Percentiles rank a stretch among this genome's conserved stretches.
These are phyloP conservation scores for Triplophysa siluroides DNA, from an alignment of 2,113 vertebrate genomes.

Conservation along the genomic window DNA sequence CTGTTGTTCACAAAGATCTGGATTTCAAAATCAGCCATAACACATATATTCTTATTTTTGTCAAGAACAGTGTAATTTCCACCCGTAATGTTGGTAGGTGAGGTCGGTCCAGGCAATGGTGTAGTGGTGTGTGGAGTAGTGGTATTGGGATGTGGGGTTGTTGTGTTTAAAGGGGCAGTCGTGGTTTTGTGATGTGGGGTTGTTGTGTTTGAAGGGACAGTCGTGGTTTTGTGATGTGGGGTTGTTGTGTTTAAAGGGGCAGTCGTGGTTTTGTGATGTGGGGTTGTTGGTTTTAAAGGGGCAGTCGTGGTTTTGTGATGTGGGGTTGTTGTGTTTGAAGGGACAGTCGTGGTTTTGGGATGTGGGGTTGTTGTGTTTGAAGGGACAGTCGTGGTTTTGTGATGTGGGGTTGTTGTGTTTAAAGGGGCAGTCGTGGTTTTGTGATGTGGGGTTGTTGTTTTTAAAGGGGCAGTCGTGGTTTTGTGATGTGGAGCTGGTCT, in stretches of 20 bases:
- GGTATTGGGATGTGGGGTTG: background rate
- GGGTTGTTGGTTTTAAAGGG: background rate
- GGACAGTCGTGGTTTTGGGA: background rate
- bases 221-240: background rate
- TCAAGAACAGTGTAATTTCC: constrained; percentile 61
- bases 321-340: background rate
- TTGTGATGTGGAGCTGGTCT: too few species aligned
- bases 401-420: background rate
- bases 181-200: background rate
- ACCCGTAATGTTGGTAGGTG: constrained; percentile 22
- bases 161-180: background rate
- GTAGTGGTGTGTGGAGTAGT: background rate
- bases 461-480: background rate
- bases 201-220: background rate
- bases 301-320: background rate
- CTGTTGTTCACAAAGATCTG: constrained; percentile 58
- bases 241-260: background rate
- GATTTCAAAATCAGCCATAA: constrained; percentile 59
- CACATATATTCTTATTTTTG: constrained; percentile 2
- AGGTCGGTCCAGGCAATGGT: constrained; percentile 29
- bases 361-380: background rate
- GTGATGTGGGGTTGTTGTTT: background rate
- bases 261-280: background rate
- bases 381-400: background rate
- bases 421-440: background rate